Evolutionary conservation across 92 coral and sea anemone species (phyloP).

Genomic region (Anthopleura xanthogrammica): DNA sequence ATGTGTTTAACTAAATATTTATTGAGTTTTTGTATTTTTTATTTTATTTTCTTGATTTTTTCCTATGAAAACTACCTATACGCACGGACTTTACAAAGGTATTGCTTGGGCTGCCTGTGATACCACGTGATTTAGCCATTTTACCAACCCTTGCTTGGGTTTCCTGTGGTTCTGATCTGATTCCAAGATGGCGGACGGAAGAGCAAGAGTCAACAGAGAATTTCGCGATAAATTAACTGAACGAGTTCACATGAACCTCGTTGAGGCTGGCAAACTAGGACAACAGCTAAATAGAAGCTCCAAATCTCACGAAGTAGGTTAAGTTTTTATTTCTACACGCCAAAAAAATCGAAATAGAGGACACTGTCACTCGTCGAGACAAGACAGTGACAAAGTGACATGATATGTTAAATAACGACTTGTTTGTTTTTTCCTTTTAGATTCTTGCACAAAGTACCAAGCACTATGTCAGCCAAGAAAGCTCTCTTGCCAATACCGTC

Average conservation of each 20-base stretch:
- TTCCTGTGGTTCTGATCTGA: neutral
- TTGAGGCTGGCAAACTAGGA: constrained; percentile 73
- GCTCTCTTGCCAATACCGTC: constrained; percentile 55
- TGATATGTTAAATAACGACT: neutral
- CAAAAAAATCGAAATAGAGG: neutral
- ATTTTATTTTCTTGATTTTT: too few species aligned
- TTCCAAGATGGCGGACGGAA: constrained; percentile 42
- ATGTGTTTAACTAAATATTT: too few species aligned
- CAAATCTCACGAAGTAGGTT: constrained; percentile 67
- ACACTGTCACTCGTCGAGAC: neutral
- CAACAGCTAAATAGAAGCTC: constrained; percentile 81
- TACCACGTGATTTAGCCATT: too few species aligned
- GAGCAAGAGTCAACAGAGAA: constrained; percentile 55
- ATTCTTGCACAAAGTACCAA: constrained; percentile 73
- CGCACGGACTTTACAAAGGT: too few species aligned
- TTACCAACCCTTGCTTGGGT: neutral
- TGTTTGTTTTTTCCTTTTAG: constrained; percentile 25
- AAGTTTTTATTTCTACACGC: neutral
- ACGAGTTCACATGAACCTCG: constrained; percentile 61
- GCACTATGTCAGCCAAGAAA: constrained; percentile 75
- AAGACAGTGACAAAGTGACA: too few species aligned
- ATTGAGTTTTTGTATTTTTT: too few species aligned
- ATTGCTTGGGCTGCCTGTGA: too few species aligned
- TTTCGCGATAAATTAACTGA: constrained; percentile 69
- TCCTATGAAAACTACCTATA: too few species aligned